Evolutionary conservation across 2,113 vertebrate species (phyloP).

Genomic region (Reinhardtius hippoglossoides): DNA sequence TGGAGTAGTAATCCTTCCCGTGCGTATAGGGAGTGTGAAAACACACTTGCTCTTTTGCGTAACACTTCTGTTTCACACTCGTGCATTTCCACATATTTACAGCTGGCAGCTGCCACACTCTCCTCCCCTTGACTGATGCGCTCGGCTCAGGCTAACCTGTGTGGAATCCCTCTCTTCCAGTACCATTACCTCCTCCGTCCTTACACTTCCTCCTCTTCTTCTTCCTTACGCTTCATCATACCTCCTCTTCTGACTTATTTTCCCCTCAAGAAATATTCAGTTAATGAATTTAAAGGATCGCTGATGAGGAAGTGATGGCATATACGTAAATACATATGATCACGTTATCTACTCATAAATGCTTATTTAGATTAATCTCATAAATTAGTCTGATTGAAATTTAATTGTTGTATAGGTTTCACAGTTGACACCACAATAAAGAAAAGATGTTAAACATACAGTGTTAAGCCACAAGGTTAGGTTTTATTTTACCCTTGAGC

Average conservation of each 20-base stretch:
- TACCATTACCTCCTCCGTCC: background rate
- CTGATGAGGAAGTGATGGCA: background rate
- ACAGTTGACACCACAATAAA: no score
- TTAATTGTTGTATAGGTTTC: no score
- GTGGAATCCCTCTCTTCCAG: background rate
- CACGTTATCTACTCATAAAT: no score
- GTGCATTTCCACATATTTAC: background rate
- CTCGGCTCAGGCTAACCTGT: slow-evolving; percentile 4
- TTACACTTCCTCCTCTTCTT: background rate
- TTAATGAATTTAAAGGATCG: background rate
- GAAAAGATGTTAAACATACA: no score
- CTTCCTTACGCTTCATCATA: background rate
- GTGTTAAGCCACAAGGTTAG: no score
- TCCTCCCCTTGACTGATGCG: background rate
- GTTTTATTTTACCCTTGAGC: no score
- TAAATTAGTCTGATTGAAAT: no score
- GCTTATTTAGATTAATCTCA: no score
- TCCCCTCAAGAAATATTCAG: no score
- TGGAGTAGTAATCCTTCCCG: background rate
- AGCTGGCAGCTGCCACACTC: slow-evolving; percentile 1
- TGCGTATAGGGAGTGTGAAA: background rate
- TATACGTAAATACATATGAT: background rate
- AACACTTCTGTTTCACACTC: background rate
- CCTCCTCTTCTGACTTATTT: background rate
- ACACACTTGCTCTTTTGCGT: background rate